phyloP scores from a whole-genome alignment of 1,140 invertebrate genomes.

The Drosophila sulfurigaster region DNA sequence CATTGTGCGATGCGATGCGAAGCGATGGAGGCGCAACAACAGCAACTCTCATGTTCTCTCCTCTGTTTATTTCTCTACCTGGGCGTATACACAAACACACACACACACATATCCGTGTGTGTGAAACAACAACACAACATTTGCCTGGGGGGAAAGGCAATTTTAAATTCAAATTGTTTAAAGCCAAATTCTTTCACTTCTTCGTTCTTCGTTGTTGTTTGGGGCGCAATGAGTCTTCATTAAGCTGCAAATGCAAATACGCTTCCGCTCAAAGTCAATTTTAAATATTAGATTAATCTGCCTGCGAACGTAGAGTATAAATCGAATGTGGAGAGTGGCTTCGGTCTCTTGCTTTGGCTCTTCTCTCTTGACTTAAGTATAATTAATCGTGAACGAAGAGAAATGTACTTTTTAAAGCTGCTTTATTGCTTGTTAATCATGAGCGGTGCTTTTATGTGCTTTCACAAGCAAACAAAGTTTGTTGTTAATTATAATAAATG shows the following conservation, averaged over 20 bases:
- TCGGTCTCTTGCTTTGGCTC: background rate
- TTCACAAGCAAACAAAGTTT: no score
- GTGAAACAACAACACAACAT: background rate
- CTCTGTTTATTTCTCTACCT: constrained; percentile 30
- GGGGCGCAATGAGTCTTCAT: constrained; percentile 36
- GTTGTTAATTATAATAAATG: background rate
- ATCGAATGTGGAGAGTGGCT: background rate
- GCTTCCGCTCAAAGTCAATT: constrained; percentile 7
- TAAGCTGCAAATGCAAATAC: constrained; percentile 18
- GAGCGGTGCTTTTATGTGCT: no score
- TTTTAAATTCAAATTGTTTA: constrained; percentile 44
- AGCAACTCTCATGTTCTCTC: constrained; percentile 14
- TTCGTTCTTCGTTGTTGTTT: background rate
- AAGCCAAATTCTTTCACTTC: constrained; percentile 20
- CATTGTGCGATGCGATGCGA: constrained; percentile 52
- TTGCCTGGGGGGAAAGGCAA: constrained; percentile 2
- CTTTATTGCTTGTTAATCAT: no score
- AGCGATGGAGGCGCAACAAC: background rate
- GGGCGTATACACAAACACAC: background rate
- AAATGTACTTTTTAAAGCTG: no score
- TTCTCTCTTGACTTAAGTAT: background rate
- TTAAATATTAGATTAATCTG: constrained; percentile 15
- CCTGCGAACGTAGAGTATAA: background rate
- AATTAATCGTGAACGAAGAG: background rate
- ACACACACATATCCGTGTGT: background rate